Evolutionary conservation across 2,888 invertebrate species (phyloP), one percentile per base, ranked within the genome.

Genomic region (Schrankia costaestrigalis): DNA sequence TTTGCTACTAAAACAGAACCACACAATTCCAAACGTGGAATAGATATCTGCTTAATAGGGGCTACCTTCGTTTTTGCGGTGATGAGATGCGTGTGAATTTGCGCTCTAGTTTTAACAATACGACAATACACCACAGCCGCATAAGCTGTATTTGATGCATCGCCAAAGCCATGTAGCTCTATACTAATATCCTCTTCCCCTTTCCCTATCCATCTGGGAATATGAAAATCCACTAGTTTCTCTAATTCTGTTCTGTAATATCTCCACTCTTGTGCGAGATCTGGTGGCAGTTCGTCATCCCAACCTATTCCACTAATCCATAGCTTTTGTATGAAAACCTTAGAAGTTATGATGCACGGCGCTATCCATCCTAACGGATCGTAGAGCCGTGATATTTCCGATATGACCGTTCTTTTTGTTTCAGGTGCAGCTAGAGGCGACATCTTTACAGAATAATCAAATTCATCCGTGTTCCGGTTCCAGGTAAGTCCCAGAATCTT

Each of bases 81-180:
- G 2, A 31, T 7, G 3, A 31, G 13, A 18, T 12, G n/a, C 6
- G 25, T 19, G n/a, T 25, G 9, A 8, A 19, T 15, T 3, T 19
- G 17, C n/a, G 10, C 14, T 1, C 9, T 6, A 1, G 3, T 7
- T 9, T 31, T 24, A 2, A 18, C 15, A 2, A 17, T 8, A 15
- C 25, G 4, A 1, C 11, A 3, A 15, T 31, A 31, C 5, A 35
- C 25, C 3, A 13, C 29, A 1, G 29, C 35, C 3, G 21, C 35
- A 26, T 17, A 35, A 3, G 35, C 35, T 8, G 12, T 12, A 12
- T 26, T 15, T 3, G 35, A 35, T 2, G 35, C 14, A 9, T 35
- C 35, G 10, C 26, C 13, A 26, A 35, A 35, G 10, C 8, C 35
- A 13, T 35, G 35, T 9, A 35, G 11, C 12, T 35, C 35, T 1